phyloP scores from a whole-genome alignment of 1,140 invertebrate genomes.

The Centruroides sculpturatus region DNA sequence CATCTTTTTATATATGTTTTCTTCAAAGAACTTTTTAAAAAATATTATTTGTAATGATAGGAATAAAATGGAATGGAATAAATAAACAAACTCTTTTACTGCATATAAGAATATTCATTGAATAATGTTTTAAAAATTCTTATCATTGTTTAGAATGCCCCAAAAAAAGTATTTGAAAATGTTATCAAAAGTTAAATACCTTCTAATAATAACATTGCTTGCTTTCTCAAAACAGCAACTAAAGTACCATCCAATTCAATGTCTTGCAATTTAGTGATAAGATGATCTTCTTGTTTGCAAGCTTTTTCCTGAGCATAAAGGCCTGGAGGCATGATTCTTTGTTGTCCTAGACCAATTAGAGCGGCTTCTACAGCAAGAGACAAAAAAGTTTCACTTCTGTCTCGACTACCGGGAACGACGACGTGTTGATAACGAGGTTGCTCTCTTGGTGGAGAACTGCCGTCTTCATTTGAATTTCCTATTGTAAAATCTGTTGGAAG shows the following conservation, averaged over 20 bases:
- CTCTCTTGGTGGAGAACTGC: slow-evolving; percentile 10
- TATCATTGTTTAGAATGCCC: too few species aligned
- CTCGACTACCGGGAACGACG: slow-evolving; percentile 46
- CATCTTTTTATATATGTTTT: too few species aligned
- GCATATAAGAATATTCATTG: too few species aligned
- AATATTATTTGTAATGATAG: too few species aligned
- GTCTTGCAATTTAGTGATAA: slow-evolving; percentile 56
- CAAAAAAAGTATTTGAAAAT: too few species aligned
- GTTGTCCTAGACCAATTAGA: slow-evolving; percentile 51
- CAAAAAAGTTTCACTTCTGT: slow-evolving; percentile 53
- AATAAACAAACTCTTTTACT: too few species aligned
- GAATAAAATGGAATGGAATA: too few species aligned
- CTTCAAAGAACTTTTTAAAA: too few species aligned
- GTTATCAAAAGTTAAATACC: neutral
- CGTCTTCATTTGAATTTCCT: neutral
- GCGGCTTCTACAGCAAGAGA: slow-evolving; percentile 53
- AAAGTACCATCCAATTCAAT: slow-evolving; percentile 56
- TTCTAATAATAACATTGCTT: slow-evolving; percentile 42
- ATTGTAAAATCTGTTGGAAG: too few species aligned
- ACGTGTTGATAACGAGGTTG: slow-evolving; percentile 54
- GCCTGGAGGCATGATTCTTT: slow-evolving; percentile 58
- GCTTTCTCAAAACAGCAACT: slow-evolving; percentile 35
- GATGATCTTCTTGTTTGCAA: slow-evolving; percentile 56
- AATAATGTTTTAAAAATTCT: too few species aligned
- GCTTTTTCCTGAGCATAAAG: slow-evolving; percentile 62